These are phyloP conservation scores for Callipepla squamata DNA, from an alignment of 2,113 vertebrate species.

Conservation along the genomic window DNA sequence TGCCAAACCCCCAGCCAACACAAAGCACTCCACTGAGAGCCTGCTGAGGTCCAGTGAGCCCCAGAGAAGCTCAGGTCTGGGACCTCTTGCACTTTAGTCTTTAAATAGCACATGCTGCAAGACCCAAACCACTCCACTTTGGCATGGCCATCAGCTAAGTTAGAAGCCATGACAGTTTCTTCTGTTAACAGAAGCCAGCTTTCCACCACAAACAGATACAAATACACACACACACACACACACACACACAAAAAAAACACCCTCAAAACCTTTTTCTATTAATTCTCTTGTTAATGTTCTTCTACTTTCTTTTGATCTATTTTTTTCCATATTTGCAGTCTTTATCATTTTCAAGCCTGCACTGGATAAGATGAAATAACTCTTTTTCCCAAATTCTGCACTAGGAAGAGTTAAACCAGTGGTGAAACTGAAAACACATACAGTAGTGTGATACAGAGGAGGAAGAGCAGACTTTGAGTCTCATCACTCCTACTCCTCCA, in stretches of 20 bases:
- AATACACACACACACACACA: background rate
- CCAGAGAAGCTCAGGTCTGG: background rate
- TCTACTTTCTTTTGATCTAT: background rate
- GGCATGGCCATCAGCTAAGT: background rate
- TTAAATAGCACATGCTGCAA: background rate
- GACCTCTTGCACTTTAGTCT: background rate
- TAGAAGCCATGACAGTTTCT: background rate
- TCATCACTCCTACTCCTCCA: background rate
- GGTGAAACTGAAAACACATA: background rate
- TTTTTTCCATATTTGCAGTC: background rate
- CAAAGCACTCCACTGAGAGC: background rate
- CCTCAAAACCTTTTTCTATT: background rate
- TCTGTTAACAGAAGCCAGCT: background rate
- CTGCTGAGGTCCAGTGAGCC: background rate
- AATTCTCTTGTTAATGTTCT: background rate
- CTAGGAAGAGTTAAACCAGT: background rate
- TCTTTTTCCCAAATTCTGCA: background rate
- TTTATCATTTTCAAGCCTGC: background rate
- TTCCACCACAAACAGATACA: background rate
- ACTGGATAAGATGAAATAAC: background rate
- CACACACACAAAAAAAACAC: background rate
- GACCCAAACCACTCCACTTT: background rate
- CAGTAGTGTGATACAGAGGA: background rate
- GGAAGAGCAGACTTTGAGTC: accelerated
- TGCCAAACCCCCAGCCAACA: background rate